phyloP scores from a whole-genome alignment of 2,797 vertebrate genomes.

The Orestias chungarensis region DNA sequence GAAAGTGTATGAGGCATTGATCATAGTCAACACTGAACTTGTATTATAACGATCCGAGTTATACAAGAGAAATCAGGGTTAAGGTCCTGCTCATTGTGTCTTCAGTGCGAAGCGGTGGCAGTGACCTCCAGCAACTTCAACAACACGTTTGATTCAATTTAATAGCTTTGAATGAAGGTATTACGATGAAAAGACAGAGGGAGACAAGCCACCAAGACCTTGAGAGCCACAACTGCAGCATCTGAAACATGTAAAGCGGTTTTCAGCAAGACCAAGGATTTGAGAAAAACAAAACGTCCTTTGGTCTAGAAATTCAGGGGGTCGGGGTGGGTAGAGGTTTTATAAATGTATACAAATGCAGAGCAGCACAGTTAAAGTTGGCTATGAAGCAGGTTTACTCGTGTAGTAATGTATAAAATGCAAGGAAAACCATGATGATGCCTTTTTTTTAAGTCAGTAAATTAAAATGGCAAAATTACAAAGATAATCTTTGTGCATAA shows the following conservation, averaged over 20 bases:
- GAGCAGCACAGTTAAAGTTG: not conserved
- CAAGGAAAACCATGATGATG: no score
- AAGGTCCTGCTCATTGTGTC: not conserved
- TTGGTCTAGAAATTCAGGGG: constrained; percentile 7
- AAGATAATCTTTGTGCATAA: no score
- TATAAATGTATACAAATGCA: no score
- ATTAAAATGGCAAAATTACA: not conserved
- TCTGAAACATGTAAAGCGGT: not conserved
- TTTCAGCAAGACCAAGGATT: constrained; percentile 10
- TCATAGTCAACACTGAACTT: not conserved
- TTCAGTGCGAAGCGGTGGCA: not conserved
- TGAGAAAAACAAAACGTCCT: constrained; percentile 16
- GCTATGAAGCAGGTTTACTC: not conserved
- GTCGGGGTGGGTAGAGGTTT: no score
- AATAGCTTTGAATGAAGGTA: not conserved
- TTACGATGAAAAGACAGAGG: constrained; percentile 1
- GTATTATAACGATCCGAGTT: not conserved
- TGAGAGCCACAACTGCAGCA: constrained; percentile 1
- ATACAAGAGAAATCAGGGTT: not conserved
- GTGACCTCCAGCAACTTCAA: not conserved
- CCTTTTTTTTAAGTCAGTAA: not conserved
- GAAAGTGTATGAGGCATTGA: not conserved
- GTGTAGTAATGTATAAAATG: not conserved
- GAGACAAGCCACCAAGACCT: constrained; percentile 3
- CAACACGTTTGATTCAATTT: not conserved